Conservation (phyloP, 2,888 invertebrate species). For the Iselma pallidipennis region DNA sequence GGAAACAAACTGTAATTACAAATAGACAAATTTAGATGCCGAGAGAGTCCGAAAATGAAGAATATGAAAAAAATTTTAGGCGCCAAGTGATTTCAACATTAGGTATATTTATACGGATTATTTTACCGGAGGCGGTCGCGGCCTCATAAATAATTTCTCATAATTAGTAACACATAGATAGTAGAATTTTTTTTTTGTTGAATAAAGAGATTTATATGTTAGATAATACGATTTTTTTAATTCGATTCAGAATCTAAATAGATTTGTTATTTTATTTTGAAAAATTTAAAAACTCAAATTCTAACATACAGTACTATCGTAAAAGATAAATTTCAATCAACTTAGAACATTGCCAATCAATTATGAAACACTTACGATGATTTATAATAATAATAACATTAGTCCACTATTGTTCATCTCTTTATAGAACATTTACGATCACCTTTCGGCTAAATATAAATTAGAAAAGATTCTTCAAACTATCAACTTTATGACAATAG, state of each 20-base stretch:
- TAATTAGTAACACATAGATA: background rate
- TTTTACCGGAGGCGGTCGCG: background rate
- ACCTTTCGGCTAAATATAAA: background rate
- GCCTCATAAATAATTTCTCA: background rate
- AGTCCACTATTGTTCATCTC: too few relatives aligned
- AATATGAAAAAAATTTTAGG: background rate
- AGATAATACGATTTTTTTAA: too few relatives aligned
- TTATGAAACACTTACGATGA: background rate
- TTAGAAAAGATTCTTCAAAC: background rate
- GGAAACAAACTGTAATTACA: background rate
- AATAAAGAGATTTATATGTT: too few relatives aligned
- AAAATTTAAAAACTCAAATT: too few relatives aligned
- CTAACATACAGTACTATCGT: too few relatives aligned
- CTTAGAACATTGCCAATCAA: background rate
- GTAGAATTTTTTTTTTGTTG: background rate
- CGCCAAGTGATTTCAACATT: background rate
- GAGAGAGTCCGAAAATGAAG: too few relatives aligned
- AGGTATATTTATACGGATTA: too few relatives aligned
- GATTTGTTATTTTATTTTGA: too few relatives aligned
- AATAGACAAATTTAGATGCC: background rate
- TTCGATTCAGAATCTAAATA: too few relatives aligned
- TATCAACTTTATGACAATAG: background rate
- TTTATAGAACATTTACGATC: too few relatives aligned
- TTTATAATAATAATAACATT: background rate
- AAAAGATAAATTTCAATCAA: background rate